phyloP scores from a whole-genome alignment of 1,140 invertebrate species.

The Drosophila lacertosa region DNA sequence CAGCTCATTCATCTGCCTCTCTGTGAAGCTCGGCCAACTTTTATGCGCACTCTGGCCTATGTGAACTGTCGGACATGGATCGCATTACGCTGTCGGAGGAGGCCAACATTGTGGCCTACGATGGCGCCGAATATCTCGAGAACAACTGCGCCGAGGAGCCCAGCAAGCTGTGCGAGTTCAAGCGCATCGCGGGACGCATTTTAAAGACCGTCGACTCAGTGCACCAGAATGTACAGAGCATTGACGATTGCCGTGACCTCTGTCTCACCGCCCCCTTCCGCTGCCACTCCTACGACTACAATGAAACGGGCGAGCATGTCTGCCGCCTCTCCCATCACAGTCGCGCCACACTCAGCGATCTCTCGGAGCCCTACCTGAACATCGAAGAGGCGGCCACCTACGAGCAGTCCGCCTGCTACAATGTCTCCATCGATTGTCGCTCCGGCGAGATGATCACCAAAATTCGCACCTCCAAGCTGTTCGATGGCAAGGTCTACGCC shows the following conservation, averaged over 20 bases:
- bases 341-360: constrained; percentile 93
- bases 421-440: constrained; percentile 95
- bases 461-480: constrained; percentile 95
- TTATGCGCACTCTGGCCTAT: constrained; percentile 92
- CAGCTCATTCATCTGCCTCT: constrained; percentile 62
- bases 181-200: constrained; percentile 93
- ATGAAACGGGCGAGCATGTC: constrained; percentile 95
- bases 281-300: constrained; percentile 97
- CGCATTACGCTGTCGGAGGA: constrained; percentile 92
- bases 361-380: constrained; percentile 95
- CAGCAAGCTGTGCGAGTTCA: constrained; percentile 96
- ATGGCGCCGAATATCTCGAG: constrained; percentile 93
- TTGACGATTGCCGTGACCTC: constrained; percentile 94
- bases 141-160: constrained; percentile 96
- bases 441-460: constrained; percentile 96
- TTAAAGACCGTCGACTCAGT: constrained; percentile 97
- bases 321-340: constrained; percentile 96
- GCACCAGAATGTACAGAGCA: constrained; percentile 93
- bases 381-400: constrained; percentile 95
- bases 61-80: constrained; percentile 95
- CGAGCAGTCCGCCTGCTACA: constrained; percentile 96
- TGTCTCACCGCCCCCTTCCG: constrained; percentile 93
- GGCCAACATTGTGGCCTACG: constrained; percentile 88
- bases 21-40: constrained; percentile 93
- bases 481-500: constrained; percentile 97